phyloP scores from a whole-genome alignment of 2,797 vertebrate genomes.

The Carapus acus region DNA sequence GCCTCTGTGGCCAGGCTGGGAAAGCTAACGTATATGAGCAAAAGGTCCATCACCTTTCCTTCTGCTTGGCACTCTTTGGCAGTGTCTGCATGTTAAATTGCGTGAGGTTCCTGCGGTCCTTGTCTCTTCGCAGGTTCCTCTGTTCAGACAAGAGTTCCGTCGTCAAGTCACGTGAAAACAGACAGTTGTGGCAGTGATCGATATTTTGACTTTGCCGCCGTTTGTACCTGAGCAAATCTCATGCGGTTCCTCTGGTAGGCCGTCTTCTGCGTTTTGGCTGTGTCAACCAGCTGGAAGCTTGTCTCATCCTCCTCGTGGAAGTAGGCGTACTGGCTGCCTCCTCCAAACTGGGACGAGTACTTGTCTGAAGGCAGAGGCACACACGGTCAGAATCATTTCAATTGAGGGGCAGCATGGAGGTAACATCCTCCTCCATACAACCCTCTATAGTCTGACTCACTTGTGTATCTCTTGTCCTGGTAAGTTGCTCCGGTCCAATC shows the following conservation, averaged over 20 bases:
- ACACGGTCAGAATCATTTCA: background rate
- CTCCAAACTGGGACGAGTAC: constrained; percentile 97
- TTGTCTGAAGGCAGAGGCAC: constrained; percentile 75
- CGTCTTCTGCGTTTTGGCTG: constrained; percentile 92
- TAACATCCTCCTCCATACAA: background rate
- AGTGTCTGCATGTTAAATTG: constrained; percentile 98
- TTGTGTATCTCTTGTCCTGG: constrained; percentile 98
- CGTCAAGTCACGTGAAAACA: too few species aligned
- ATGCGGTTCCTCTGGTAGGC: constrained; percentile 98
- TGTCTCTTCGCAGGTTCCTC: constrained; percentile 94
- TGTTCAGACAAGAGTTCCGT: constrained; percentile 45
- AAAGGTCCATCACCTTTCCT: constrained; percentile 80
- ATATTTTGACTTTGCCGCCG: too few species aligned
- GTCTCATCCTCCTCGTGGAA: constrained; percentile 98
- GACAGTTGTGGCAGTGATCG: too few species aligned
- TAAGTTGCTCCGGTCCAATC: constrained; percentile 99
- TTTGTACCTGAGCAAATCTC: constrained; percentile 91
- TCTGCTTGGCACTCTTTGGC: constrained; percentile 98
- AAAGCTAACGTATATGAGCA: too few species aligned
- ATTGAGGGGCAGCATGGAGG: too few species aligned
- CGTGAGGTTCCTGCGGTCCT: constrained; percentile 91
- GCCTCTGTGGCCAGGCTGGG: too few species aligned
- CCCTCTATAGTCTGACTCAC: constrained; percentile 69
- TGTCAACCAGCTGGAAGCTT: constrained; percentile 98
- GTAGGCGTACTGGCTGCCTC: constrained; percentile 95